Conservation (phyloP, 2,113 vertebrate species). For the Rhinichthys klamathensis region DNA sequence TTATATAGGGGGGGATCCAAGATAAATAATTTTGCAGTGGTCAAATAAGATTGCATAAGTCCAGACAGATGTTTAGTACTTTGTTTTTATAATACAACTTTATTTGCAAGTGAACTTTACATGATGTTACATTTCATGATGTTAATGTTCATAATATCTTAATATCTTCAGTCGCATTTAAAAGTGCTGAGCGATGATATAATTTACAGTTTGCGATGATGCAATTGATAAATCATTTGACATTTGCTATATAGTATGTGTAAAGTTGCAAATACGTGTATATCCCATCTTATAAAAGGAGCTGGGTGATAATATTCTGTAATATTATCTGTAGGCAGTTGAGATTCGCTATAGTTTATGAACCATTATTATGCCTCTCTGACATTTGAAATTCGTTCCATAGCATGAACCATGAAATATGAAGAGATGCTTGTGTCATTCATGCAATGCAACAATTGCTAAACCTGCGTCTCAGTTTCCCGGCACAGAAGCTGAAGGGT, state of each 20-base stretch:
- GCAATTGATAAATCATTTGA: no score
- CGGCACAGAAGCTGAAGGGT: conserved; percentile 12
- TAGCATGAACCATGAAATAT: background rate
- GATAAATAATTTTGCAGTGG: no score
- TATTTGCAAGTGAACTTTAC: no score
- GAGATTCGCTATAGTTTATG: background rate
- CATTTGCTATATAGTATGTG: no score
- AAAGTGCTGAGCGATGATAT: background rate
- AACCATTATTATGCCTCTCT: background rate
- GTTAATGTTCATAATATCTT: background rate
- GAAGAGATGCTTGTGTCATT: background rate
- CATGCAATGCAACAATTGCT: background rate
- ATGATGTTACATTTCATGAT: background rate
- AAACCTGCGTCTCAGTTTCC: background rate
- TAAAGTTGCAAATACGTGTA: background rate
- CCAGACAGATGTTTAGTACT: no score
- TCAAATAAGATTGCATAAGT: no score
- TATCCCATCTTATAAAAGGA: background rate
- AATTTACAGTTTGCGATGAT: no score
- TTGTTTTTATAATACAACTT: no score
- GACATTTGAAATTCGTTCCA: conserved; percentile 1
- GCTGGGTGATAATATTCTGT: background rate
- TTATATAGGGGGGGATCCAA: no score
- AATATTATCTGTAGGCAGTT: no score
- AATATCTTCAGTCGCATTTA: background rate